A percentile compares a stretch with the other conserved stretches of the same genome.
Conservation (phyloP, 2,888 invertebrate species). For the Ochropleura leucogaster region DNA sequence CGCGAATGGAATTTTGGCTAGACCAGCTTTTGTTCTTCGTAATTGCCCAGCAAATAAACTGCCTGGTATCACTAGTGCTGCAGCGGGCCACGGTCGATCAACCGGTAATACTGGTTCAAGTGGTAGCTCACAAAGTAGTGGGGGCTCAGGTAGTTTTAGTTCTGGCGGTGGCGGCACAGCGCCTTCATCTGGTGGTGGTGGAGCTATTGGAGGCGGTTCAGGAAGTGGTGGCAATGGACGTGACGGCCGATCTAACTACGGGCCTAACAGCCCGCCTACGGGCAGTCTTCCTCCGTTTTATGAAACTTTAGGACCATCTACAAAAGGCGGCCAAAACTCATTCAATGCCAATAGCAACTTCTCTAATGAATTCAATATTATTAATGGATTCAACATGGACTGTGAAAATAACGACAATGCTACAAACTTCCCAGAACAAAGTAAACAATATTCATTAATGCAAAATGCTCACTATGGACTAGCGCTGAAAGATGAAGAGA, state of each 20-base stretch:
- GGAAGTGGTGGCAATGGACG: constrained; percentile 95
- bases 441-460: constrained; percentile 94
- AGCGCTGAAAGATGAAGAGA: constrained; percentile 95
- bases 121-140: constrained; percentile 88
- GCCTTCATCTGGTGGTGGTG: constrained; percentile 91
- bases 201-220: constrained; percentile 92
- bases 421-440: constrained; percentile 88
- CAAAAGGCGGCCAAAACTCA: constrained; percentile 94
- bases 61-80: constrained; percentile 93
- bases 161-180: constrained; percentile 90
- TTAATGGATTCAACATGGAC: constrained; percentile 94
- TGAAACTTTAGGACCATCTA: constrained; percentile 92
- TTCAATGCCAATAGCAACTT: constrained; percentile 93
- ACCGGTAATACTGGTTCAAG: constrained; percentile 90
- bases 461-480: constrained; percentile 96
- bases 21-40: constrained; percentile 90
- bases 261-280: constrained; percentile 96
- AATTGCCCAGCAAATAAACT: constrained; percentile 90
- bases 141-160: constrained; percentile 88
- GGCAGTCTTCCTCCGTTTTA: constrained; percentile 97
- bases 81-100: constrained; percentile 95
- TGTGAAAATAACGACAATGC: constrained; percentile 93
- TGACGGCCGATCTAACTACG: constrained; percentile 96
- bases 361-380: constrained; percentile 92
- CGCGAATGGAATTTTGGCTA: constrained; percentile 89